Evolutionary conservation across 2,797 vertebrate species (phyloP).

Genomic region (Xenops minutus): DNA sequence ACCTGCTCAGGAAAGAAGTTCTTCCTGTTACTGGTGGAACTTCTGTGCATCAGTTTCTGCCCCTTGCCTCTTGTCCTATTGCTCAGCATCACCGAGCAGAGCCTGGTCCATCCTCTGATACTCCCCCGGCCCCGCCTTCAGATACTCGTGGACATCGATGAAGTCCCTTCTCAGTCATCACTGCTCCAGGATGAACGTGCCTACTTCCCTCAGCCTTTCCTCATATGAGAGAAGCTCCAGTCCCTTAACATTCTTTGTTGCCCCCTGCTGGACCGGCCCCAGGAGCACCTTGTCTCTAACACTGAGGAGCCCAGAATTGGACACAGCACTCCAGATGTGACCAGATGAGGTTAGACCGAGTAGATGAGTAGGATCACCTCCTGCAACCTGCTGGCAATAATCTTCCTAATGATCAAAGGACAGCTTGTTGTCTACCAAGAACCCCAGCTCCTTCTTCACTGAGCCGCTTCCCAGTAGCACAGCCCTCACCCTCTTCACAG

Average conservation of each 20-base stretch:
- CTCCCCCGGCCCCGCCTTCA: neutral
- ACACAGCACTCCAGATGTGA: neutral
- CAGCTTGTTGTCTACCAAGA: neutral
- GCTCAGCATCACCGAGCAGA: neutral
- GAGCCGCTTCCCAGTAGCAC: neutral
- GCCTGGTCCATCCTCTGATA: neutral
- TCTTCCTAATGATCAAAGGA: neutral
- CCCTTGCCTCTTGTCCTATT: neutral
- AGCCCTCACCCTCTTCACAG: neutral
- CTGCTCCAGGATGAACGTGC: no score
- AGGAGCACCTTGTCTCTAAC: neutral
- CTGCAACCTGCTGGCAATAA: neutral
- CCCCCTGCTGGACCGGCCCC: neutral
- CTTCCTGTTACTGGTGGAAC: neutral
- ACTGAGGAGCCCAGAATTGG: neutral
- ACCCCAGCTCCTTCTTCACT: neutral
- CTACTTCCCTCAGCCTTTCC: neutral
- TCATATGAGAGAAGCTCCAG: neutral
- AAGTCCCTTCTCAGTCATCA: neutral
- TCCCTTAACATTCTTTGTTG: neutral
- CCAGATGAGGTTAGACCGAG: neutral
- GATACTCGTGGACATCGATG: neutral
- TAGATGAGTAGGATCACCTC: neutral
- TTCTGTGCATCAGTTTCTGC: neutral
- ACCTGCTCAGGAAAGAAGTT: neutral